A percentile compares a stretch with the other conserved stretches of the same genome.
Evolutionary conservation across 2,888 invertebrate genomes (phyloP).

Genomic region (Pocota personata): DNA sequence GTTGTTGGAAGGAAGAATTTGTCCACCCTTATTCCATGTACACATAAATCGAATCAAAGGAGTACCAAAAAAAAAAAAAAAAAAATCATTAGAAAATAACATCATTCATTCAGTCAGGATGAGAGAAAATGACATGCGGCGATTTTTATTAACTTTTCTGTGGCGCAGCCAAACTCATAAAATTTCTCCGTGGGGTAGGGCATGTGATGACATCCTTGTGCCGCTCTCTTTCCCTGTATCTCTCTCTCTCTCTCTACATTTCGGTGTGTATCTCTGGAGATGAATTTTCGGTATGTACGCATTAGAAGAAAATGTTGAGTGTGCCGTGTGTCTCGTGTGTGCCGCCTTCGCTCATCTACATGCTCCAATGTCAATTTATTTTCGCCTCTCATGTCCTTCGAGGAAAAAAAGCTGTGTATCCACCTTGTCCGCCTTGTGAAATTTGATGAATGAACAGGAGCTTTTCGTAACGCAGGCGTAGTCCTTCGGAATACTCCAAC

Average conservation of each 20-base stretch:
- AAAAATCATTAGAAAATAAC: neutral
- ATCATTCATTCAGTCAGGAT: slow-evolving; percentile 14
- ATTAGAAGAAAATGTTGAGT: slow-evolving; percentile 48
- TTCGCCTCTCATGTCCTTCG: slow-evolving; percentile 38
- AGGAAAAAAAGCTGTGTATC: slow-evolving; percentile 23
- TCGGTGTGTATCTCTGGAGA: slow-evolving; percentile 31
- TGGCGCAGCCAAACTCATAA: slow-evolving; percentile 51
- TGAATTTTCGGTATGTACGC: slow-evolving; percentile 16
- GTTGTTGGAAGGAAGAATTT: neutral
- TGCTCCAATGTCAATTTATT: slow-evolving; percentile 36
- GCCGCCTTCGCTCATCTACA: slow-evolving; percentile 40
- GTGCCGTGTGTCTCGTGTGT: neutral
- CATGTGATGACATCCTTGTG: slow-evolving; percentile 45
- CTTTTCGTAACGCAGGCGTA: slow-evolving; percentile 72
- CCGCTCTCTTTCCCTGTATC: neutral
- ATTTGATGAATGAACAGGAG: slow-evolving; percentile 77
- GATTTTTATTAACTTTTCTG: slow-evolving; percentile 3
- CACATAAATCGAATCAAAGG: slow-evolving; percentile 21
- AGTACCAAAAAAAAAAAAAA: neutral
- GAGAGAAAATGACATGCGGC: neutral
- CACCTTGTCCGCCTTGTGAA: slow-evolving; percentile 14
- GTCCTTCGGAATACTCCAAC: neutral
- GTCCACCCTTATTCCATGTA: neutral
- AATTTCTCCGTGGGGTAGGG: slow-evolving; percentile 61
- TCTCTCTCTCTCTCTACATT: neutral